Conservation (phyloP, 2,113 vertebrate genomes). For the Ceyx cyanopectus region DNA sequence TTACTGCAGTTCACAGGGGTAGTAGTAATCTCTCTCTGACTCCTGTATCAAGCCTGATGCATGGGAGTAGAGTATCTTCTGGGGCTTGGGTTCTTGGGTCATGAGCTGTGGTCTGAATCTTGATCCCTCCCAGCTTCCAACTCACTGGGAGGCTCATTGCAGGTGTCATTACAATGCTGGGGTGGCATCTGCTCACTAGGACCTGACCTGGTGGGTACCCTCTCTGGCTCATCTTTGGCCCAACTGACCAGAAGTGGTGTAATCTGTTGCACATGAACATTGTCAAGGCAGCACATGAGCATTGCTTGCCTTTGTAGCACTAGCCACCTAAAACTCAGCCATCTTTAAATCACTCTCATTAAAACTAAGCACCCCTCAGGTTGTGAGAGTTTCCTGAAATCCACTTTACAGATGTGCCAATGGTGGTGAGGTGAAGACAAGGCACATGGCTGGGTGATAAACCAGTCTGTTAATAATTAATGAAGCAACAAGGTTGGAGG, state of each 20-base stretch:
- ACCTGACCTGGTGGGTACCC: background rate
- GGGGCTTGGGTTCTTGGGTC: background rate
- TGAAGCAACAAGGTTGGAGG: accelerated
- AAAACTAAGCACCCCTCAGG: background rate
- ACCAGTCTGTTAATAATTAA: background rate
- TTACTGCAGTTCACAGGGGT: background rate
- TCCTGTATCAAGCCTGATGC: accelerated
- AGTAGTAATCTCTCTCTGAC: background rate
- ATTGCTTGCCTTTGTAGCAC: background rate
- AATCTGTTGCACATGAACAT: background rate
- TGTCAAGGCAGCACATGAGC: accelerated
- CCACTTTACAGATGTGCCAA: background rate
- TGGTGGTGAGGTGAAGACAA: background rate
- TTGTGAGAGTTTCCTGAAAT: background rate
- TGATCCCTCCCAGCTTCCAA: accelerated
- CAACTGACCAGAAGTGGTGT: accelerated
- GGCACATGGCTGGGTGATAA: background rate
- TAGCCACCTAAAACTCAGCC: background rate
- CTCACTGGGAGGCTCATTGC: accelerated
- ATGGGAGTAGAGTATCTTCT: background rate
- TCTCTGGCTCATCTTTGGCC: background rate
- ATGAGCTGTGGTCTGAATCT: background rate
- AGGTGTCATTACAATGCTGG: background rate
- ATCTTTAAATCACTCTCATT: background rate
- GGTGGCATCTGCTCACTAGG: background rate